Base-by-base conservation (phyloP, 2,888 invertebrate species). In the Apamea epomidion region DNA sequence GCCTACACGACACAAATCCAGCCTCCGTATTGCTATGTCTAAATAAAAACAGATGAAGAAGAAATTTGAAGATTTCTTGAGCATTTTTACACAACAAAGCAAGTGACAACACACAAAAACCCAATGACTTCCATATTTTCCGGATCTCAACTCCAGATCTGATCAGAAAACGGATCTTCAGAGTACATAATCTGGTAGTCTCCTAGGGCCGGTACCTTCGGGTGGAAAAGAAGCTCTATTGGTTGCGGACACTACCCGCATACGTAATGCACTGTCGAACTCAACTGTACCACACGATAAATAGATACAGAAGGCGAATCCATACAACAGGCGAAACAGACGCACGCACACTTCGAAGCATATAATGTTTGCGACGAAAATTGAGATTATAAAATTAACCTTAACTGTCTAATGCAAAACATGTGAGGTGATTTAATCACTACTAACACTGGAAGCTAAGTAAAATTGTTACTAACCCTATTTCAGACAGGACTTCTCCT, bases 201-300 rank as follows among this genome's bases (percentile, higher is more conserved):
- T 77, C 70, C 42, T 6, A 54, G 58, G 71, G 72, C 8, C n/a
- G 14, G 74, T 65, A 78, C 58, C 71, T 60, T 75, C 67, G 74
- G 64, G 74, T 69, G 42, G 84, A 83, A 86, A 67, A 84, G 79
- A 82, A 87, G 86, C 88, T 88, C 78, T 76, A 87, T 88, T 87
- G 88, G 78, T 45, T 72, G 21, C 69, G 82, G 75, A 88, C 91
- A 75, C 85, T 83, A 74, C 71, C 73, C 76, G 91, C 90, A 92
- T 92, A 87, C 78, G 79, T 89, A 91, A 91, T 91, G 80, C 64
- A 65, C 21, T 51, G 51, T 72, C 68, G 80, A 72, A 74, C 74
- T 74, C 78, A 72, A 70, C 76, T 82, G 73, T 84, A 84, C 82
- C 84, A 80, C 74, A 8, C 6, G 54, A 18, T 0, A 58, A 14